Evolutionary conservation across 2,888 invertebrate genomes (phyloP).

Genomic region (Ormyrus rosae): DNA sequence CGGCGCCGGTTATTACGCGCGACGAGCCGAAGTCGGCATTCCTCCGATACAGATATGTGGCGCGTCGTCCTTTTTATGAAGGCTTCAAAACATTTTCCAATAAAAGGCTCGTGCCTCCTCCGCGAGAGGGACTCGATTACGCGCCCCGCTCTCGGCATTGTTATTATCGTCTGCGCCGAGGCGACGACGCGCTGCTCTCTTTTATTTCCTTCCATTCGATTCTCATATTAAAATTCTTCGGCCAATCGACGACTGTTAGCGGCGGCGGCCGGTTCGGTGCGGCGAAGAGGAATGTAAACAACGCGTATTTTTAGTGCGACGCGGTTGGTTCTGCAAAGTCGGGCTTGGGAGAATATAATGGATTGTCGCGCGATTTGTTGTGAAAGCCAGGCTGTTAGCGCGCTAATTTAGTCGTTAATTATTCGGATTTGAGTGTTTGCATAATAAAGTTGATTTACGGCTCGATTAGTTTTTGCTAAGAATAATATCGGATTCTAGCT

Average conservation of each 20-base stretch:
- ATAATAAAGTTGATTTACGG: no score
- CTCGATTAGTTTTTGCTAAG: no score
- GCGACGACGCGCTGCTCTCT: neutral
- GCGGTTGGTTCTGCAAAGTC: no score
- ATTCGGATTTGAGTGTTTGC: no score
- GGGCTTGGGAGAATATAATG: no score
- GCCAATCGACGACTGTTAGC: neutral
- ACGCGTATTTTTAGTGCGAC: no score
- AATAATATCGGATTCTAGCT: no score
- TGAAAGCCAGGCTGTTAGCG: no score
- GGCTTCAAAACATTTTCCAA: constrained; percentile 49
- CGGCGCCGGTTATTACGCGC: constrained; percentile 19
- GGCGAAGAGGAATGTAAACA: no score
- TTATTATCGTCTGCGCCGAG: constrained; percentile 6
- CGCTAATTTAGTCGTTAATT: no score
- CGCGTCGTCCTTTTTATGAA: constrained; percentile 15
- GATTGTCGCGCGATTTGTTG: no score
- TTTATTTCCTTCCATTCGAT: neutral
- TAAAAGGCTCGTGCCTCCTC: constrained; percentile 3
- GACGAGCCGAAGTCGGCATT: constrained; percentile 10
- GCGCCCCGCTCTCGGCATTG: neutral
- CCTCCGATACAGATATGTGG: neutral
- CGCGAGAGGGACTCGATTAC: constrained; percentile 6
- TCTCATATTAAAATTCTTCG: constrained; percentile 33
- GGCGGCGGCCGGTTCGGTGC: no score